A percentile compares a stretch with the other conserved stretches of the same genome.
Conservation (phyloP, 2,797 vertebrate species). For the Acestrorhynchus altus region DNA sequence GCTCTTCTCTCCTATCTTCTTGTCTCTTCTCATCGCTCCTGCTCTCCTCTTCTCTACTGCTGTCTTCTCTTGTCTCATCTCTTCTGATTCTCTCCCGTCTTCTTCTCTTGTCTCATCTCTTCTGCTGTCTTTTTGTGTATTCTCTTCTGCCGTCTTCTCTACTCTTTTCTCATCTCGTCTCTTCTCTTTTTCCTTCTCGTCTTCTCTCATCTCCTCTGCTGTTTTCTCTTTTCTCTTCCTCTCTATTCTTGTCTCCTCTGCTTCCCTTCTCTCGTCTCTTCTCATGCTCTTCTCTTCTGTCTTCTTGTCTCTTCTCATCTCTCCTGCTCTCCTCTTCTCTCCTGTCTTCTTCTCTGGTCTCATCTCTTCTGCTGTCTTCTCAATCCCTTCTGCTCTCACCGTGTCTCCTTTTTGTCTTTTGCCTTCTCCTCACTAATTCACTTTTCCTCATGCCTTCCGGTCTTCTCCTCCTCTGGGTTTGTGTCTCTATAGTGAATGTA, state of each 20-base stretch:
- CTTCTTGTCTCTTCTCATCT: no score
- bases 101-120: no score
- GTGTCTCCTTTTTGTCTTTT: conserved; percentile 33
- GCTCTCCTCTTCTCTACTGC: background rate
- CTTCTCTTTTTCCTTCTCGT: no score
- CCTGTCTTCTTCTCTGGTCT: background rate
- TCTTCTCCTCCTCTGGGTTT: background rate
- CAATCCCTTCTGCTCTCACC: background rate
- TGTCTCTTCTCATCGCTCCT: background rate
- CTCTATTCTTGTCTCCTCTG: background rate
- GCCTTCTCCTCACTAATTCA: conserved; percentile 45
- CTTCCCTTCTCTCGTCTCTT: no score
- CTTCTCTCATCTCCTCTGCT: no score
- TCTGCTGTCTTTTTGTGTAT: background rate
- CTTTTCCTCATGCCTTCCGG: background rate
- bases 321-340: background rate
- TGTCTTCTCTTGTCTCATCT: no score
- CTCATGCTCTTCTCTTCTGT: no score
- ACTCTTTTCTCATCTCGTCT: background rate
- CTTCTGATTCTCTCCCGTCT: no score
- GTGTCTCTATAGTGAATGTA: background rate
- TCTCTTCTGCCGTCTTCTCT: background rate
- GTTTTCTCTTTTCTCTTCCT: no score
- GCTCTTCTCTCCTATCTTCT: conserved; percentile 10
- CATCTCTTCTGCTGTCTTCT: background rate